A percentile compares a stretch with the other conserved stretches of the same genome.
Conservation (phyloP, 2,113 vertebrate species). For the Bungarus multicinctus region DNA sequence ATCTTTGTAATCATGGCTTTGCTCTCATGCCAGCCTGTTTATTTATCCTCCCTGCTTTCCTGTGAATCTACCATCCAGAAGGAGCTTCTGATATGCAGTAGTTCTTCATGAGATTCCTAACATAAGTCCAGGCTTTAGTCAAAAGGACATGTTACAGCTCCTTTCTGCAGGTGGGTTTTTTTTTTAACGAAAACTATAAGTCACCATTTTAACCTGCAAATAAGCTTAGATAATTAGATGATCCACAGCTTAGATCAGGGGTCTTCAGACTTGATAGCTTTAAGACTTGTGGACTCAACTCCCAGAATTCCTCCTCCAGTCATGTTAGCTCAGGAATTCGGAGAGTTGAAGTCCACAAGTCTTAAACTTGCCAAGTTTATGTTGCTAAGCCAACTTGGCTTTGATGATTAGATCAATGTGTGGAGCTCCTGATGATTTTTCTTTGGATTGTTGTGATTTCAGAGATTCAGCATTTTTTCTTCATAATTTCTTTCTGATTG, state of each 20-base stretch:
- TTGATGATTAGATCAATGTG: not conserved
- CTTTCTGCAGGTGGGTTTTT: not conserved
- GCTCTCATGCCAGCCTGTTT: not conserved
- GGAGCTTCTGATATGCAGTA: not conserved
- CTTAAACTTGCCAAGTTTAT: no score
- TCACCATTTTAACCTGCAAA: not conserved
- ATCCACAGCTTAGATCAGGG: not conserved
- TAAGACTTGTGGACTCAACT: no score
- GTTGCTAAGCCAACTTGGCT: no score
- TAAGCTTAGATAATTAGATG: not conserved
- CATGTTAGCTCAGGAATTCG: no score
- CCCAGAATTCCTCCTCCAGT: no score
- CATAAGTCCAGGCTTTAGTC: not conserved
- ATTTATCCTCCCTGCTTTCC: slow-evolving; percentile 6
- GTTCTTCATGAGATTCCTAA: not conserved
- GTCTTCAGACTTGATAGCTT: no score
- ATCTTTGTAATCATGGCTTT: not conserved
- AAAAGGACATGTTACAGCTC: not conserved
- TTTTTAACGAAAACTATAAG: not conserved
- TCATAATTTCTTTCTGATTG: not conserved
- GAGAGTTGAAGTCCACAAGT: no score
- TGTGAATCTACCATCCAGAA: not conserved
- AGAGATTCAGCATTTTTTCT: not conserved
- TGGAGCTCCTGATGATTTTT: not conserved
- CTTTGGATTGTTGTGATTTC: not conserved